phyloP scores from a whole-genome alignment of 2,888 invertebrate species.

The Boloria euphrosyne region DNA sequence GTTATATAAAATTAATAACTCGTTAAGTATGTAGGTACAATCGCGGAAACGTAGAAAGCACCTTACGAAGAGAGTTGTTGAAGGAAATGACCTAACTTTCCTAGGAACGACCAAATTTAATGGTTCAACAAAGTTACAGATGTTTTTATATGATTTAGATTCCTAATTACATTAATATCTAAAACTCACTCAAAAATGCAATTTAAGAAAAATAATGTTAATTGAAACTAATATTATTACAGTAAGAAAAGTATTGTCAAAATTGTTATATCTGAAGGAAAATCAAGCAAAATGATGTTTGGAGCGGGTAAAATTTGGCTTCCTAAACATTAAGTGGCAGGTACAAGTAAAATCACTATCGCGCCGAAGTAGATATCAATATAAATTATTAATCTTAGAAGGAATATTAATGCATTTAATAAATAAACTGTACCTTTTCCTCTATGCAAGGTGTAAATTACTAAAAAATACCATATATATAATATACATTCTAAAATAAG shows the following conservation, averaged over 20 bases:
- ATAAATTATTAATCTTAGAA: background rate
- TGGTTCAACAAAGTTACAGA: slow-evolving; percentile 28
- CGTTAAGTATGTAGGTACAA: no score
- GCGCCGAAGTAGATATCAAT: slow-evolving; percentile 3
- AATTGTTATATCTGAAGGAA: background rate
- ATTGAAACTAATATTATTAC: no score
- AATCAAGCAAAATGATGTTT: slow-evolving; percentile 1
- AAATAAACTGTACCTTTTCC: background rate
- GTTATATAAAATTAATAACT: background rate
- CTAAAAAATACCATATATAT: no score
- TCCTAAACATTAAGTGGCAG: slow-evolving; percentile 15
- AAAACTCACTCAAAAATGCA: background rate
- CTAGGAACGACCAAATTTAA: slow-evolving; percentile 43
- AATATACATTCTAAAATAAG: no score
- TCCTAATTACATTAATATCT: slow-evolving; percentile 2
- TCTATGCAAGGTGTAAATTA: no score
- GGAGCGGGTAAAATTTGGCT: slow-evolving; percentile 1
- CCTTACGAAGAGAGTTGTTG: slow-evolving; percentile 68
- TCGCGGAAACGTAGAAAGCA: slow-evolving; percentile 44
- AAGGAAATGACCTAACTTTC: slow-evolving; percentile 75
- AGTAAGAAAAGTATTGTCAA: background rate
- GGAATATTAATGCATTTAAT: background rate
- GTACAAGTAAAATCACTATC: slow-evolving; percentile 24
- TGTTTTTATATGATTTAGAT: slow-evolving; percentile 22
- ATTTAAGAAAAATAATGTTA: no score